phyloP scores from a whole-genome alignment of 2,113 vertebrate species.

The Oncorhynchus kisutch region DNA sequence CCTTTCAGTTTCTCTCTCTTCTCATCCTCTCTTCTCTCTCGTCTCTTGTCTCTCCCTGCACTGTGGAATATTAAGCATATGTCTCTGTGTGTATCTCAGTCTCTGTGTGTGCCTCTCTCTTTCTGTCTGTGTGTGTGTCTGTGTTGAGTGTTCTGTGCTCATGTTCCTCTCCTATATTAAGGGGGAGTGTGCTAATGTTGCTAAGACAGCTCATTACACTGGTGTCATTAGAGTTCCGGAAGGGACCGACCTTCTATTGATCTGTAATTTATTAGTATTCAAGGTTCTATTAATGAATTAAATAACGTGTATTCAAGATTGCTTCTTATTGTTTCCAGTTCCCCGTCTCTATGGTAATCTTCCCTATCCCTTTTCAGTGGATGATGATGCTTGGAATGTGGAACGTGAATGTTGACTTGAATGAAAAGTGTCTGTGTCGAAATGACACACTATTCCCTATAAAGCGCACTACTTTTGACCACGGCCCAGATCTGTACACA shows the following conservation, averaged over 20 bases:
- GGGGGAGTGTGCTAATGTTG: neutral
- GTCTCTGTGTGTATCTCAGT: too few species aligned
- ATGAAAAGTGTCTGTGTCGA: too few species aligned
- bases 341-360: neutral
- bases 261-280: neutral
- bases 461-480: too few species aligned
- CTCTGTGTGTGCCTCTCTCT: too few species aligned
- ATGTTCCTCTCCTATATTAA: neutral
- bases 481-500: too few species aligned
- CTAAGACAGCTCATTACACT: neutral
- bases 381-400: neutral
- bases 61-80: neutral
- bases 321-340: neutral
- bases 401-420: neutral
- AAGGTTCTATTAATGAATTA: neutral
- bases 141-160: too few species aligned
- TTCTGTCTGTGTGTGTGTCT: too few species aligned
- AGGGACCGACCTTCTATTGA: neutral
- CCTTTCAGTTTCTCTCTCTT: neutral
- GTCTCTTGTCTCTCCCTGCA: neutral
- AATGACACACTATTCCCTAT: too few species aligned
- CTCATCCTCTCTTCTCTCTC: neutral
- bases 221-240: neutral
- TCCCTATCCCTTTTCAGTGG: neutral
- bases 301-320: neutral